Evolutionary conservation across 1,140 invertebrate genomes (phyloP).

Genomic region (Lepidotrigona ventralis): DNA sequence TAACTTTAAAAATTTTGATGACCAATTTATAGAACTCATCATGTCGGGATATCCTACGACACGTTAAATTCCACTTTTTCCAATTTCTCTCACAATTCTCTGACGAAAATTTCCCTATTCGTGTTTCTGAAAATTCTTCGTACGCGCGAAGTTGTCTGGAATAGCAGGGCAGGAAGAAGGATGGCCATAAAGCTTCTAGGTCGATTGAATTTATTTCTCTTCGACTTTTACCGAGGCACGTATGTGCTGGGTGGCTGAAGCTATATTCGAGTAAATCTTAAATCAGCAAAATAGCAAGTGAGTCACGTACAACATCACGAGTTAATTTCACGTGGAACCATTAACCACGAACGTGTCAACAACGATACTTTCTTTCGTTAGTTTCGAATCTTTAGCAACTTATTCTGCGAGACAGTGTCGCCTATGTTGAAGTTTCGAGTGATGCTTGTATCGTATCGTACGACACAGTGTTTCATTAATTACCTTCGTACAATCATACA

Average conservation of each 20-base stretch:
- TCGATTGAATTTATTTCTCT: background rate
- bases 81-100: background rate
- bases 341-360: background rate
- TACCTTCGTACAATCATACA: background rate
- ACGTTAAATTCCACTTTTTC: background rate
- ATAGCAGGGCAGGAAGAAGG: too few species aligned
- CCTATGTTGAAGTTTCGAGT: background rate
- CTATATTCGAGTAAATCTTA: background rate
- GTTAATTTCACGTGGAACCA: background rate
- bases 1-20: too few species aligned
- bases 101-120: background rate
- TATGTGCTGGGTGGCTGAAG: background rate
- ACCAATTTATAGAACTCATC: too few species aligned
- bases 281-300: background rate
- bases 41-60: too few species aligned
- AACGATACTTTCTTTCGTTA: background rate
- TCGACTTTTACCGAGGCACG: conserved; percentile 8
- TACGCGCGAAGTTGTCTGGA: too few species aligned
- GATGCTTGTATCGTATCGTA: background rate
- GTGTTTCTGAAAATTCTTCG: background rate
- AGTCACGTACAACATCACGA: background rate
- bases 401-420: too few species aligned
- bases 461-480: background rate
- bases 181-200: background rate
- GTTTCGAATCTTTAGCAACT: background rate